Evolutionary conservation across 2,888 invertebrate species (phyloP).

Genomic region (Aromia moschata): DNA sequence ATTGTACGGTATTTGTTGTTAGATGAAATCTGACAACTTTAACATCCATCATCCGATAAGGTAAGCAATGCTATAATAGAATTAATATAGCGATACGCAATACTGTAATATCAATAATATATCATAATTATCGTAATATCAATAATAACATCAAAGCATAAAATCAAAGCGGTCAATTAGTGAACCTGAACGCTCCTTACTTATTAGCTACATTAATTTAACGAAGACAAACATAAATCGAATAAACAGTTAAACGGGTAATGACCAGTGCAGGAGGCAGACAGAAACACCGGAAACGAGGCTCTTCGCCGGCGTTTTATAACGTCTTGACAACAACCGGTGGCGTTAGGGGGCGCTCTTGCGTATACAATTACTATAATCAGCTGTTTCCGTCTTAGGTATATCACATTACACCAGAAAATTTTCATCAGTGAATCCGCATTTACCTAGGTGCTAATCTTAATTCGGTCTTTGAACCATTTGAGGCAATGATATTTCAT

Average conservation of each 20-base stretch:
- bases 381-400: slow-evolving; percentile 24
- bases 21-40: too few species aligned
- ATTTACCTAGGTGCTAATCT: slow-evolving; percentile 6
- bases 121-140: too few species aligned
- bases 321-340: slow-evolving; percentile 16
- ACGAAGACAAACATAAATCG: too few species aligned
- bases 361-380: slow-evolving; percentile 40
- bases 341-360: slow-evolving; percentile 32
- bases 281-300: background rate
- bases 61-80: too few species aligned
- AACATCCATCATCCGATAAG: too few species aligned
- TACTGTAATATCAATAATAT: too few species aligned
- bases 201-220: too few species aligned
- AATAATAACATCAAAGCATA: too few species aligned
- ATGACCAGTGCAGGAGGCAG: background rate
- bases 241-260: background rate
- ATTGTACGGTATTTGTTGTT: too few species aligned
- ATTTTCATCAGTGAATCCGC: slow-evolving; percentile 5
- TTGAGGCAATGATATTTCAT: background rate
- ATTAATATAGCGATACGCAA: too few species aligned
- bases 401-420: slow-evolving; percentile 2
- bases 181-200: too few species aligned
- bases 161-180: too few species aligned
- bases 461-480: background rate
- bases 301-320: background rate